Evolutionary conservation across 1,140 invertebrate species (phyloP), one percentile per base, ranked within the genome.

Genomic region (Euura lappo): DNA sequence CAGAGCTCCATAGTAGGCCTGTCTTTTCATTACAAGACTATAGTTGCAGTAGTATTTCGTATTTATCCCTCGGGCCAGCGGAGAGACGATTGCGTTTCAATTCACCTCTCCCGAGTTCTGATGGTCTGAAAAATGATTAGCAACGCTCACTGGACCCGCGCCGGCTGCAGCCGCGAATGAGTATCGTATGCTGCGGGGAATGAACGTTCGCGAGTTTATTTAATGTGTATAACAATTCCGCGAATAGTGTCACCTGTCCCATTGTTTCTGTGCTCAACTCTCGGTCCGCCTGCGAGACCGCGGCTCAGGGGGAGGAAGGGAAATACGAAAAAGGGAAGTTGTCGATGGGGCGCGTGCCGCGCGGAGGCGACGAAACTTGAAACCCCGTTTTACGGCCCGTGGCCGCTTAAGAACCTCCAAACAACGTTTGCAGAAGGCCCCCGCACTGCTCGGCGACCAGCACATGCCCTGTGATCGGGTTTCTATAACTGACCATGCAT

Each of bases 321-420:
- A 60, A 60, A 60, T 11, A 6, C 8, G 51, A 60, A 60, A 60
- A 60, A 60, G 6, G 6, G 6, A 60, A 6, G 6, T 60, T 6
- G 51, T 60, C 51, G 51, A 2, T 6, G 51, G 51, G 51, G 51
- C 51, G 51, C 51, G 51, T 60, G 51, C 51, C 51, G 51, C 28
- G 28, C 51, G 51, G 51, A 60, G 51, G 51, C 51, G 51, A 60
- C 51, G 51, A 60, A 60, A 60, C 51, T n/a, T n/a, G 51, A 60
- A n/a, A 60, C 51, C 51, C 5, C 3, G 51, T 60, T 60, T 60
- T 60, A 60, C 51, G 13, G 51, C 51, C 51, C 51, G 51, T n/a
- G 51, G 51, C 51, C 3, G 51, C 51, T 60, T 60, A 60, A 60
- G 51, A 60, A 60, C 51, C 5, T 60, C 4, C 51, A 6, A 60